phyloP scores from a whole-genome alignment of 1,140 invertebrate genomes.

The Eupeodes corollae region DNA sequence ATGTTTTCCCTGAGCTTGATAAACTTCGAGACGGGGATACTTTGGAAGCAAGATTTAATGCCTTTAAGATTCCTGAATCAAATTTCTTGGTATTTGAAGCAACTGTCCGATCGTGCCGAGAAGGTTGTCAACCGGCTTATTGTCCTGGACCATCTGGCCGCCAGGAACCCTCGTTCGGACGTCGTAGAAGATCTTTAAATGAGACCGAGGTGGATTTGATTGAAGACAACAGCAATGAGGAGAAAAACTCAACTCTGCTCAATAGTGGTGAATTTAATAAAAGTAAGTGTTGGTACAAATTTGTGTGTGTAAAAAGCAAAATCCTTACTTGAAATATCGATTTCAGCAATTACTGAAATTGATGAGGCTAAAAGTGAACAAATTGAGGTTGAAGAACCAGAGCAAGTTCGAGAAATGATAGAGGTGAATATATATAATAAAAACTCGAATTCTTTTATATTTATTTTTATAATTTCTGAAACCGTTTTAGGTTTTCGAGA shows the following conservation, averaged over 20 bases:
- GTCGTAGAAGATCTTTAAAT: constrained; percentile 50
- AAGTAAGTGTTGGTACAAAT: constrained; percentile 5
- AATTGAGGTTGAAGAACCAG: constrained; percentile 42
- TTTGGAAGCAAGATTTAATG: constrained; percentile 81
- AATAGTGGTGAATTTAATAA: constrained; percentile 26
- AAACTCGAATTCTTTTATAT: background rate
- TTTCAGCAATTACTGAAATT: background rate
- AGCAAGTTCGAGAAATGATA: constrained; percentile 77
- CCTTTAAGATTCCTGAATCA: constrained; percentile 89
- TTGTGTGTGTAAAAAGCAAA: constrained; percentile 10
- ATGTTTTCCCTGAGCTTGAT: constrained; percentile 83
- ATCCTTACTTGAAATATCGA: background rate
- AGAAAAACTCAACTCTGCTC: constrained; percentile 14
- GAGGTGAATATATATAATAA: constrained; percentile 44
- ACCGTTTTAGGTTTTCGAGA: constrained; percentile 50
- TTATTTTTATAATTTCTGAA: constrained; percentile 2
- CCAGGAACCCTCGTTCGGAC: constrained; percentile 70
- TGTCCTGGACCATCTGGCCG: constrained; percentile 61
- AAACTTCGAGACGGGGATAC: constrained; percentile 74
- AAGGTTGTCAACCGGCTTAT: constrained; percentile 81
- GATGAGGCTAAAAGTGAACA: background rate
- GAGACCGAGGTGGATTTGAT: constrained; percentile 34
- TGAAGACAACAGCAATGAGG: constrained; percentile 17
- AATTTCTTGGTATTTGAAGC: constrained; percentile 90
- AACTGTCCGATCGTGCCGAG: constrained; percentile 75